Evolutionary conservation across 2,888 invertebrate species (phyloP).

Genomic region (Ectemnius lituratus): DNA sequence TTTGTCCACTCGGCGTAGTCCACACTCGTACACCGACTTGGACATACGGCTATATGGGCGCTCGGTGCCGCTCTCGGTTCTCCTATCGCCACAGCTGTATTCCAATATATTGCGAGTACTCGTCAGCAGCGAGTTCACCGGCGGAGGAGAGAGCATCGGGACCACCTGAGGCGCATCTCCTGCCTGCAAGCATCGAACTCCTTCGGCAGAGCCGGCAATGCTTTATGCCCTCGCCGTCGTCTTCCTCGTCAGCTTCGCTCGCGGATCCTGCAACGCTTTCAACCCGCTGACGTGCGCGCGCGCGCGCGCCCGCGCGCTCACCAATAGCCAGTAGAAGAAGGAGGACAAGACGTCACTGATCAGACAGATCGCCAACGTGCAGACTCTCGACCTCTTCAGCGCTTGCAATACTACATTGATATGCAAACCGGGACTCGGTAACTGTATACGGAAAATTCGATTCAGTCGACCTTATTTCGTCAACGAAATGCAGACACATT

Average conservation of each 20-base stretch:
- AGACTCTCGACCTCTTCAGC: constrained; percentile 10
- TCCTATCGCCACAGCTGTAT: constrained; percentile 53
- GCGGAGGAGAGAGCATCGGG: constrained; percentile 45
- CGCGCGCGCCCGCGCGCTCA: not conserved
- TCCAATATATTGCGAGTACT: constrained; percentile 66
- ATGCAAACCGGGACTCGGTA: too few relatives aligned
- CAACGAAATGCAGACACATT: too few relatives aligned
- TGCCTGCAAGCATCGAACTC: constrained; percentile 35
- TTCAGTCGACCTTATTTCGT: constrained; percentile 1
- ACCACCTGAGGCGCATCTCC: constrained; percentile 60
- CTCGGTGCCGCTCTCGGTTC: constrained; percentile 14
- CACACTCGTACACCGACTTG: not conserved
- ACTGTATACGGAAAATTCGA: too few relatives aligned
- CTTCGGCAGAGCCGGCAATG: constrained; percentile 45
- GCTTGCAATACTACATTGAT: not conserved
- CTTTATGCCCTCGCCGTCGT: constrained; percentile 55
- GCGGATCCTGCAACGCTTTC: constrained; percentile 32
- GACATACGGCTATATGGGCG: constrained; percentile 17
- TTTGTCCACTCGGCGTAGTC: constrained; percentile 24
- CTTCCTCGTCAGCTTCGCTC: constrained; percentile 52
- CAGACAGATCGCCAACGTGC: constrained; percentile 55
- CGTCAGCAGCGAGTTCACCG: constrained; percentile 40
- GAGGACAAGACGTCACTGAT: constrained; percentile 40
- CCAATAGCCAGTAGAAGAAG: constrained; percentile 5
- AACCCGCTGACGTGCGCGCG: constrained; percentile 35